phyloP scores from a whole-genome alignment of 2,888 invertebrate species.

The Alsophila aescularia region DNA sequence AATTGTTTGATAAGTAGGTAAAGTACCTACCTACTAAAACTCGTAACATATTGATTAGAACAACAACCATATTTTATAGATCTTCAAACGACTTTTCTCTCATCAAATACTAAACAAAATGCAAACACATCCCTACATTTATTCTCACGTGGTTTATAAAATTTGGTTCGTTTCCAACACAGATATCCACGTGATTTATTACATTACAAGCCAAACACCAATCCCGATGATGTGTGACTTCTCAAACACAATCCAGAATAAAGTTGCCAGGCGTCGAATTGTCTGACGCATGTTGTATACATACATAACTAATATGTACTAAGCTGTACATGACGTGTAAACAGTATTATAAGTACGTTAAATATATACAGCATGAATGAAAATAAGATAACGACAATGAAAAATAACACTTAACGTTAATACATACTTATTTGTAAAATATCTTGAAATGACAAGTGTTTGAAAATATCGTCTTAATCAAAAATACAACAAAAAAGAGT shows the following conservation, averaged over 20 bases:
- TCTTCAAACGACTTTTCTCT: conserved; percentile 2
- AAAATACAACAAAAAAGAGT: too few species aligned
- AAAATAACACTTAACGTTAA: background rate
- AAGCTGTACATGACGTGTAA: background rate
- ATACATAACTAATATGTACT: conserved; percentile 57
- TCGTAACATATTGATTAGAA: background rate
- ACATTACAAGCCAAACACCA: conserved; percentile 23
- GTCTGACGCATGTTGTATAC: conserved; percentile 72
- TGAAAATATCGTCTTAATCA: too few species aligned
- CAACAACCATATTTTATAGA: conserved; percentile 6
- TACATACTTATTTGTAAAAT: too few species aligned
- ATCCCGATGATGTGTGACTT: conserved; percentile 18
- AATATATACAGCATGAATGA: too few species aligned
- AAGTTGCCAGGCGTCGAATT: conserved; percentile 59
- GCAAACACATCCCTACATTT: background rate
- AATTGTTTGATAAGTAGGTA: too few species aligned
- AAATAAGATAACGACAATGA: too few species aligned
- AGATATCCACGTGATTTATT: conserved; percentile 20
- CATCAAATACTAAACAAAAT: background rate
- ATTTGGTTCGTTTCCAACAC: conserved; percentile 14
- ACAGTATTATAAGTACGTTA: background rate
- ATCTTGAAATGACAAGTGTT: too few species aligned
- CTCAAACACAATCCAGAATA: conserved; percentile 38
- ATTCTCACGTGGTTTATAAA: background rate
- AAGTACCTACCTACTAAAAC: background rate